Percentiles rank a stretch among this genome's conserved stretches.
phyloP scores from a whole-genome alignment of 2,797 vertebrate genomes.

The Chelon labrosus region DNA sequence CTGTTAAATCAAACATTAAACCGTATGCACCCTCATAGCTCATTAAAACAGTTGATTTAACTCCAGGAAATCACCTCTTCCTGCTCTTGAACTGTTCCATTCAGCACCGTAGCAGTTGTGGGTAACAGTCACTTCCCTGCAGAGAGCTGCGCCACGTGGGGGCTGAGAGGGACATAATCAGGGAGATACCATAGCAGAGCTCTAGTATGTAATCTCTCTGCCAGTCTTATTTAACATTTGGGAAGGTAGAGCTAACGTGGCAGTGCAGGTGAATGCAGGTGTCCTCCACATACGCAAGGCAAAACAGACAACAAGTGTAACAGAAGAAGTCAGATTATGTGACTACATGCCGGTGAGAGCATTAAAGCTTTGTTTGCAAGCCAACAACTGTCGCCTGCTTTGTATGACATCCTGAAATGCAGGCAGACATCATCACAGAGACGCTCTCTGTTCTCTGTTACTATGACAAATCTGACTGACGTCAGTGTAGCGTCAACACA shows the following conservation, averaged over 20 bases:
- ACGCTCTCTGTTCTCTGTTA: constrained; percentile 10
- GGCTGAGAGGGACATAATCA: background rate
- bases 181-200: constrained; percentile 9
- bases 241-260: background rate
- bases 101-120: background rate
- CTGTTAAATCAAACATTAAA: background rate
- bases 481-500: constrained; percentile 29
- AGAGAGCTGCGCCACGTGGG: constrained; percentile 4
- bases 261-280: constrained; percentile 28
- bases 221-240: constrained; percentile 40
- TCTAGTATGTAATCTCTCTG: constrained; percentile 32
- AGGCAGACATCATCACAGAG: constrained; percentile 18
- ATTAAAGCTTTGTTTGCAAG: background rate
- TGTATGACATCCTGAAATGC: constrained; percentile 11
- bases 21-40: background rate
- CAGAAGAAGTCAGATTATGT: constrained; percentile 7
- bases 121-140: constrained; percentile 19
- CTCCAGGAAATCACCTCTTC: background rate
- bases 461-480: constrained; percentile 44
- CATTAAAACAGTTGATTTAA: background rate
- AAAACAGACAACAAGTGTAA: background rate
- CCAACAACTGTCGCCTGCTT: constrained; percentile 6
- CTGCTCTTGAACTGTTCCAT: constrained; percentile 2
- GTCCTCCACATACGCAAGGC: constrained; percentile 8
- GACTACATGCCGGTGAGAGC: constrained; percentile 21